These are phyloP conservation scores for Nanorana parkeri DNA, from an alignment of 2,113 vertebrate genomes.

Conservation along the genomic window DNA sequence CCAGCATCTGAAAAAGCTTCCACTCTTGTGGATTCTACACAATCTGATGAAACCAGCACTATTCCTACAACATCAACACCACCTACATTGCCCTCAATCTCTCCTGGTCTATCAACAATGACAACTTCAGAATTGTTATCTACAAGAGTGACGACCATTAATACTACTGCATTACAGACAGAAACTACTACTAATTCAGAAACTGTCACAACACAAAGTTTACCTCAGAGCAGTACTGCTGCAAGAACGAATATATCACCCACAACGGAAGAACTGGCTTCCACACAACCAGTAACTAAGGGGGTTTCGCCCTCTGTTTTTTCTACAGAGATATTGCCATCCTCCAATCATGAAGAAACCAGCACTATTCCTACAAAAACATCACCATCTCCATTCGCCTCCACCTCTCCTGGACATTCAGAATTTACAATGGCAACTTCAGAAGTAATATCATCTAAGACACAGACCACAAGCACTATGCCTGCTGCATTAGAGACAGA, in stretches of 20 bases:
- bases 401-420: background rate
- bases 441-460: background rate
- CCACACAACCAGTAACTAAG: background rate
- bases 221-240: background rate
- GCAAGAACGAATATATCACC: background rate
- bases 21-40: background rate
- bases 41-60: background rate
- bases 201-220: background rate
- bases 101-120: background rate
- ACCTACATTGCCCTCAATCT: background rate
- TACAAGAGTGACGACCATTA: background rate
- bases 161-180: background rate
- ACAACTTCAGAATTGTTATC: too few relatives aligned
- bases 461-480: too few relatives aligned
- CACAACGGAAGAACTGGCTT: background rate
- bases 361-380: background rate
- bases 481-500: background rate
- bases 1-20: background rate
- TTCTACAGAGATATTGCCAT: background rate
- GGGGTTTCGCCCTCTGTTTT: background rate
- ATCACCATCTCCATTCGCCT: background rate
- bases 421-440: background rate
- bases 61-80: background rate
- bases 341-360: background rate
- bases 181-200: too few relatives aligned